A percentile compares a stretch with the other conserved stretches of the same genome.
phyloP scores from a whole-genome alignment of 2,888 invertebrate genomes.

The Caenorhabditis sp. region DNA sequence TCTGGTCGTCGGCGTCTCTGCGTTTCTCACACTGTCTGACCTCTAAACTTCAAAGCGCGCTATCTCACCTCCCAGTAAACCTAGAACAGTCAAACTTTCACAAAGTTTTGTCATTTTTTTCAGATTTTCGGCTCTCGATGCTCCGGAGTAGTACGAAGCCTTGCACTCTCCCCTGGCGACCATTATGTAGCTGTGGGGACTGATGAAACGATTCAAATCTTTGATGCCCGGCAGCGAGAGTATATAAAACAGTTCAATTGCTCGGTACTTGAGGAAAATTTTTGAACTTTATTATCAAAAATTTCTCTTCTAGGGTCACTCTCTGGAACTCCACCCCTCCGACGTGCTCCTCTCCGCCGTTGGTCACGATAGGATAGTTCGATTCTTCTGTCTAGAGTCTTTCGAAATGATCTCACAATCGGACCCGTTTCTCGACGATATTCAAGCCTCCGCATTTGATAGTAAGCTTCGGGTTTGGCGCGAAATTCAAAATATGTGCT shows the following conservation, averaged over 20 bases:
- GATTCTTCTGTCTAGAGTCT: conserved; percentile 61
- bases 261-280: conserved; percentile 25
- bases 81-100: too few species aligned
- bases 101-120: background rate
- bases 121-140: conserved; percentile 40
- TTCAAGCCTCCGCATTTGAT: conserved; percentile 64
- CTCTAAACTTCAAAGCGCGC: background rate
- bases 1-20: too few species aligned
- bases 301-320: conserved; percentile 52
- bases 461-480: conserved; percentile 36
- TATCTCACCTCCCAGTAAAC: too few species aligned
- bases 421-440: conserved; percentile 64
- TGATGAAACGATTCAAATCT: conserved; percentile 60
- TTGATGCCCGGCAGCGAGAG: conserved; percentile 58
- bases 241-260: conserved; percentile 60
- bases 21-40: too few species aligned
- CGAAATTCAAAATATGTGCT: background rate
- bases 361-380: conserved; percentile 66
- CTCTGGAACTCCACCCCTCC: conserved; percentile 55
- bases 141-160: conserved; percentile 43
- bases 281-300: background rate
- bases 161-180: conserved; percentile 64
- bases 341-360: conserved; percentile 62
- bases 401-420: conserved; percentile 66
- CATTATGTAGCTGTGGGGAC: conserved; percentile 59